Conservation (phyloP, 2,113 vertebrate genomes). For the Morphnarchus princeps region DNA sequence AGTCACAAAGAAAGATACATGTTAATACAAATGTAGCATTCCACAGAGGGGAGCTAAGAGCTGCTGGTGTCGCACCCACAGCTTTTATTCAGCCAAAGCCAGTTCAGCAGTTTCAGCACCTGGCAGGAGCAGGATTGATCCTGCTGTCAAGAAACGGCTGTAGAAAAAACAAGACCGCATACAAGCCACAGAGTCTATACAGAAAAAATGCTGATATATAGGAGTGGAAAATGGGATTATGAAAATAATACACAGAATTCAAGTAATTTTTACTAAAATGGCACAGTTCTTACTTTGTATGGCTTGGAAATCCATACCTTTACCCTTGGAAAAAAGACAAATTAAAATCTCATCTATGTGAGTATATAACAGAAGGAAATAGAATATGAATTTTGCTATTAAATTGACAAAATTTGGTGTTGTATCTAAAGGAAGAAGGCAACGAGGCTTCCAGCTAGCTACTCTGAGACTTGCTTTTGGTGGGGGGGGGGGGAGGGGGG, state of each 20-base stretch:
- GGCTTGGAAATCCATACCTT: background rate
- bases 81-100: background rate
- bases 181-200: background rate
- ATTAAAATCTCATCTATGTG: background rate
- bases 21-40: conserved; percentile 74
- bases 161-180: background rate
- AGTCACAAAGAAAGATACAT: conserved; percentile 72
- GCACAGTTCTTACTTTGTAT: background rate
- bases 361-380: background rate
- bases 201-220: background rate
- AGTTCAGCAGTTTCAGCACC: conserved; percentile 15
- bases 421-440: background rate
- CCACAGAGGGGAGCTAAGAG: conserved; percentile 56
- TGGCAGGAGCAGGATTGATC: conserved; percentile 26
- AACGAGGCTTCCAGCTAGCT: background rate
- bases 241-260: background rate
- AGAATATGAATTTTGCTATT: background rate
- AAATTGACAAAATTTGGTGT: background rate
- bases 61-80: conserved; percentile 18
- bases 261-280: background rate
- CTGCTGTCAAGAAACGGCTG: background rate
- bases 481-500: fast-evolving
- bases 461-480: background rate
- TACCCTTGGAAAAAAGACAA: background rate
- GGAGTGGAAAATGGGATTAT: background rate